Evolutionary conservation across 2,888 invertebrate genomes (phyloP).

Genomic region (Folsomia manolachei): DNA sequence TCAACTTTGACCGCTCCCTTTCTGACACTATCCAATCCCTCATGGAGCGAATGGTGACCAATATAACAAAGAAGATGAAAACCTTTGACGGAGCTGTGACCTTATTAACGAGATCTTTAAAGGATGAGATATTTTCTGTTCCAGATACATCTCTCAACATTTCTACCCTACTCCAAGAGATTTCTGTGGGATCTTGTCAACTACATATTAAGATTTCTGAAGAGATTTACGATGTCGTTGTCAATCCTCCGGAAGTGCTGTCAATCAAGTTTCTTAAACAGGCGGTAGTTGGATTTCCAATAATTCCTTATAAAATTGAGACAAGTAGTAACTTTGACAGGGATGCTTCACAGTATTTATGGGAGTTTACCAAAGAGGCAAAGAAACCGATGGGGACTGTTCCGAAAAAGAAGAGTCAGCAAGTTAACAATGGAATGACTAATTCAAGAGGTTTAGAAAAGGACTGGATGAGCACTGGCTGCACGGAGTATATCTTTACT

Average conservation of each 20-base stretch:
- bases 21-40: constrained; percentile 32
- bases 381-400: constrained; percentile 4
- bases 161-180: neutral
- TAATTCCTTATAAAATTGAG: constrained; percentile 44
- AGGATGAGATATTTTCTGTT: neutral
- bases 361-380: constrained; percentile 39
- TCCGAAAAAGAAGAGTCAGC: constrained; percentile 18
- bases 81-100: constrained; percentile 29
- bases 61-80: constrained; percentile 45
- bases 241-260: constrained; percentile 48
- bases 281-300: constrained; percentile 36
- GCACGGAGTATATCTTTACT: constrained; percentile 20
- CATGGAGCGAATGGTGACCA: constrained; percentile 36
- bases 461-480: constrained; percentile 20
- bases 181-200: neutral
- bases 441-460: neutral
- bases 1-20: constrained; percentile 54
- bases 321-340: constrained; percentile 37
- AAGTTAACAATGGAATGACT: neutral
- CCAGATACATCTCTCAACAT: neutral
- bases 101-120: constrained; percentile 11
- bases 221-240: constrained; percentile 28
- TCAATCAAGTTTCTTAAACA: constrained; percentile 23
- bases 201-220: constrained; percentile 36
- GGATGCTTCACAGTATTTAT: constrained; percentile 33